phyloP scores from a whole-genome alignment of 2,113 vertebrate species.

The Pituophis catenifer region DNA sequence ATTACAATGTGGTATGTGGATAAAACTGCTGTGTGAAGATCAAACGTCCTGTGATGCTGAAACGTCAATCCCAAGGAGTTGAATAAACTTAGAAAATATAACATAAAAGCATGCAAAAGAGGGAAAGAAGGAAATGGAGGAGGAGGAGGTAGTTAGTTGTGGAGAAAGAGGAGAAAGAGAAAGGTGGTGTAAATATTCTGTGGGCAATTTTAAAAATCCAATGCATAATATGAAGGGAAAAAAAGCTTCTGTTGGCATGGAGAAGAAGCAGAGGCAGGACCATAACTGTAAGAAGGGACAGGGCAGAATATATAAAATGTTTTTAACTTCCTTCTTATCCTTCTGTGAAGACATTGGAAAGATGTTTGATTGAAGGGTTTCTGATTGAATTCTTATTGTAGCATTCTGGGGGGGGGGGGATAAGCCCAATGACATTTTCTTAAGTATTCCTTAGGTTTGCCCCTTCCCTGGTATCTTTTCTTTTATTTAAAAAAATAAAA shows the following conservation, averaged over 20 bases:
- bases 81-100: not conserved
- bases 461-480: not conserved
- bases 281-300: not conserved
- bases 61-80: not conserved
- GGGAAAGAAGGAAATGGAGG: not conserved
- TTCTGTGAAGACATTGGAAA: not conserved
- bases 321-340: not conserved
- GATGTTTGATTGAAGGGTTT: not conserved
- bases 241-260: not conserved
- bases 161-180: not conserved
- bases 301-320: not conserved
- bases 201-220: not conserved
- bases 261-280: not conserved
- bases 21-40: conserved; percentile 5
- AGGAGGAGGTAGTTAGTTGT: not conserved
- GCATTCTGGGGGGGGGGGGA: rapidly evolving
- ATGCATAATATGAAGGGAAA: not conserved
- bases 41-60: conserved; percentile 1
- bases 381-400: not conserved
- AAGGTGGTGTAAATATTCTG: not conserved
- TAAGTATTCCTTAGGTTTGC: not conserved
- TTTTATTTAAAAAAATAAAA: not conserved
- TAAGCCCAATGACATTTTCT: not conserved
- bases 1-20: conserved; percentile 8
- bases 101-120: not conserved